Percentiles rank a stretch among this genome's conserved stretches.
phyloP scores from a whole-genome alignment of 2,797 vertebrate species.

The Phrynocephalus vlangalii region DNA sequence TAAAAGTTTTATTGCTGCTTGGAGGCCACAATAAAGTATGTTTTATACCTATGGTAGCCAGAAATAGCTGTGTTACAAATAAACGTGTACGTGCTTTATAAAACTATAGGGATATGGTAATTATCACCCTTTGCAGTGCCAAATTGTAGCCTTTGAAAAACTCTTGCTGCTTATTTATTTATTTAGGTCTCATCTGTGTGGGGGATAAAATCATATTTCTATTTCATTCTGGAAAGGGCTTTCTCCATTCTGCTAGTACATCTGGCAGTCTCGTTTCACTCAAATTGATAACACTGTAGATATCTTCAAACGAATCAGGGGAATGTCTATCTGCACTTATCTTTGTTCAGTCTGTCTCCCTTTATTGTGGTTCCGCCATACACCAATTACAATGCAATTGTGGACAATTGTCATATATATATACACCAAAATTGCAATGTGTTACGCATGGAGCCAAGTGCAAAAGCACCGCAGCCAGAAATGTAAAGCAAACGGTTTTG shows the following conservation, averaged over 20 bases:
- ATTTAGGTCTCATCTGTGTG: constrained; percentile 4
- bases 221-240: constrained; percentile 42
- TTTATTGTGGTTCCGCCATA: not conserved
- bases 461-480: too few relatives aligned
- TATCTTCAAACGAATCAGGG: constrained; percentile 11
- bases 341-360: not conserved
- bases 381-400: not conserved
- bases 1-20: constrained; percentile 36
- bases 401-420: not conserved
- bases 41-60: constrained; percentile 68
- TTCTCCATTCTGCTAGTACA: constrained; percentile 18
- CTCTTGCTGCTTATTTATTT: constrained; percentile 44
- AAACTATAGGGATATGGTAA: constrained; percentile 69
- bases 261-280: not conserved
- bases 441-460: too few relatives aligned
- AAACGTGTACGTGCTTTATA: constrained; percentile 69
- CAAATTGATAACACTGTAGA: constrained; percentile 11
- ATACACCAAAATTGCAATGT: not conserved
- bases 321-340: constrained; percentile 1
- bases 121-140: constrained; percentile 71
- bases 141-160: constrained; percentile 73
- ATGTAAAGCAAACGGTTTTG: too few relatives aligned
- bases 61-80: constrained; percentile 74
- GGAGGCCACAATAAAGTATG: constrained; percentile 62
- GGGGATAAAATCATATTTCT: constrained; percentile 44